Conservation (phyloP, 2,888 invertebrate species). For the Busseola fusca region DNA sequence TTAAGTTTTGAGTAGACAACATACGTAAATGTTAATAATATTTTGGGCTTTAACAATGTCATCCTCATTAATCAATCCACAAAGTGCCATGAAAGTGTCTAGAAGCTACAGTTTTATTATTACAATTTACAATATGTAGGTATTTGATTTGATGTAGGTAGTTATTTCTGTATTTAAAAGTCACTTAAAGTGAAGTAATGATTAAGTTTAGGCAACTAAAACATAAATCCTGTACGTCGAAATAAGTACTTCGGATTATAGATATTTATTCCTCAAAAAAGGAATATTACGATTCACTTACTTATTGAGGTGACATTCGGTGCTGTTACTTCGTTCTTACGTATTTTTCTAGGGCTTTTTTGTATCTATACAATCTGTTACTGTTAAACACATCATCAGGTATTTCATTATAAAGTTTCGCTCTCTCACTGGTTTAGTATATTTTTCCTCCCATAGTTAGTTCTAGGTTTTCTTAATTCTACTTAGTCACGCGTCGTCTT, state of each 20-base stretch:
- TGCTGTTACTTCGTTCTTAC: too few species aligned
- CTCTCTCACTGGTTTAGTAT: too few species aligned
- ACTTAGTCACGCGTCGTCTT: too few species aligned
- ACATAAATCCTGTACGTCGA: neutral
- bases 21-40: constrained; percentile 16
- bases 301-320: too few species aligned
- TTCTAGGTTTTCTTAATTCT: too few species aligned
- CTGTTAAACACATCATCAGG: too few species aligned
- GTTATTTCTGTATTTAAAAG: neutral
- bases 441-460: too few species aligned
- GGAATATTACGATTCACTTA: too few species aligned
- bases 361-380: too few species aligned
- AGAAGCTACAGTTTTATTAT: neutral
- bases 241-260: neutral
- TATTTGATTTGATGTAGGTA: neutral
- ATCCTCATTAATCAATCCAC: neutral
- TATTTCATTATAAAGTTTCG: too few species aligned
- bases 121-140: neutral
- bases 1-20: constrained; percentile 30
- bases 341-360: too few species aligned
- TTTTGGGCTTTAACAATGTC: constrained; percentile 1
- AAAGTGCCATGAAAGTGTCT: neutral
- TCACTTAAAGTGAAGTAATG: neutral
- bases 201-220: neutral
- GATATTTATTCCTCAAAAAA: too few species aligned